Evolutionary conservation across 2,888 invertebrate species (phyloP).

Genomic region (Pseudoips prasinana): DNA sequence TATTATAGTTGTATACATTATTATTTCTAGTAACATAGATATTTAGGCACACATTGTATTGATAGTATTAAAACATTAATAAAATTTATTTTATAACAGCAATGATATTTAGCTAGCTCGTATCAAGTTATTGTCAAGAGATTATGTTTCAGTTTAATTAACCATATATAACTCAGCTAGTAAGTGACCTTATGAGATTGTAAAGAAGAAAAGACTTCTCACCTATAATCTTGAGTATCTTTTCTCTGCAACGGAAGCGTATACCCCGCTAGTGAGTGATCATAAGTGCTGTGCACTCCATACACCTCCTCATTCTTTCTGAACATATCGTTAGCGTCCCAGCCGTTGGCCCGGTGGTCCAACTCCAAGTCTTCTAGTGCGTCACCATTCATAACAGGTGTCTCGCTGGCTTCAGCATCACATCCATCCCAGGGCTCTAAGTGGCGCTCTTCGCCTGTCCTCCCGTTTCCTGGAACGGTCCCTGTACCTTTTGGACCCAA

Average conservation of each 20-base stretch:
- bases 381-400: conserved; percentile 80
- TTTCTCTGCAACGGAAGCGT: conserved; percentile 93
- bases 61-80: too few species aligned
- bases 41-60: too few species aligned
- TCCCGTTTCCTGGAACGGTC: conserved; percentile 57
- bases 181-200: too few species aligned
- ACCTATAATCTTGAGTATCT: conserved; percentile 93
- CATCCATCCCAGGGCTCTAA: conserved; percentile 94
- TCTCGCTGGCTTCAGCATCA: conserved; percentile 73
- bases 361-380: conserved; percentile 86
- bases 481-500: too few species aligned
- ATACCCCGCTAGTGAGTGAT: conserved; percentile 95
- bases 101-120: too few species aligned
- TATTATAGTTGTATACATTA: too few species aligned
- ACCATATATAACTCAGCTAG: too few species aligned
- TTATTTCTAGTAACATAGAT: too few species aligned
- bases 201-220: too few species aligned
- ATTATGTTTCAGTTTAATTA: too few species aligned
- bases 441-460: conserved; percentile 85
- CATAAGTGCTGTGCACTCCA: conserved; percentile 96
- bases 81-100: too few species aligned
- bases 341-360: conserved; percentile 93
- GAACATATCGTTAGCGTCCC: conserved; percentile 99
- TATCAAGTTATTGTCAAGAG: too few species aligned
- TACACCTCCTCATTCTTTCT: conserved; percentile 94